These are phyloP conservation scores for Caenorhabditis brenneri DNA, from an alignment of 1,140 invertebrate species.

Conservation along the genomic window DNA sequence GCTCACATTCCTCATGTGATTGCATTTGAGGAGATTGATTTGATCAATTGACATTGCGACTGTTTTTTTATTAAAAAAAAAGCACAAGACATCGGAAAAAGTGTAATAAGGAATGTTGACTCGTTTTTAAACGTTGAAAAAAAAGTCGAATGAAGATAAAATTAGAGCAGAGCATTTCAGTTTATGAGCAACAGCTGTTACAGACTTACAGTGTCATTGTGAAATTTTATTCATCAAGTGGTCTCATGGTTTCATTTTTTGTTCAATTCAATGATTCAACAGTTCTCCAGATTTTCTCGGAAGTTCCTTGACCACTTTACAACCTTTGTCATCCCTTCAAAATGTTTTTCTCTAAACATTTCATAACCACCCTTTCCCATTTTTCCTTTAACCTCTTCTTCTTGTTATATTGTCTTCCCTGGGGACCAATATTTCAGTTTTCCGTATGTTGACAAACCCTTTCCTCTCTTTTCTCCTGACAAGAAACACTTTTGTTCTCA, in stretches of 20 bases:
- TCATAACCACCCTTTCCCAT: conserved; percentile 10
- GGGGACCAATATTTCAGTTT: conserved; percentile 35
- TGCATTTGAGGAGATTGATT: background rate
- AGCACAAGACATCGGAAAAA: background rate
- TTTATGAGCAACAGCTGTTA: too few species aligned
- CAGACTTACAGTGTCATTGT: too few species aligned
- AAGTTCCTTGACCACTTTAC: background rate
- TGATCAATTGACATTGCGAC: too few species aligned
- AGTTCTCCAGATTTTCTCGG: too few species aligned
- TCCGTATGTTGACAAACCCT: conserved; percentile 43
- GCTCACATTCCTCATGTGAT: conserved; percentile 3
- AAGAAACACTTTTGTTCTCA: conserved; percentile 33
- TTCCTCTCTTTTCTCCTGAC: background rate
- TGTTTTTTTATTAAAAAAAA: too few species aligned
- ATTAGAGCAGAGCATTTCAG: too few species aligned
- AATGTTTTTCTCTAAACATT: background rate
- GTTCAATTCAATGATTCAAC: too few species aligned
- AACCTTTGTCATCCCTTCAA: background rate
- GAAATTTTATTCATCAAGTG: too few species aligned
- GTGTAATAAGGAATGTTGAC: too few species aligned
- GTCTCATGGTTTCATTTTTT: too few species aligned
- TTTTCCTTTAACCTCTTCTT: conserved; percentile 31
- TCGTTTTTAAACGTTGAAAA: too few species aligned
- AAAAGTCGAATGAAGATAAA: too few species aligned
- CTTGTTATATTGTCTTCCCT: background rate